Base-by-base conservation (phyloP, 2,888 invertebrate genomes). In the Athalia circularis region DNA sequence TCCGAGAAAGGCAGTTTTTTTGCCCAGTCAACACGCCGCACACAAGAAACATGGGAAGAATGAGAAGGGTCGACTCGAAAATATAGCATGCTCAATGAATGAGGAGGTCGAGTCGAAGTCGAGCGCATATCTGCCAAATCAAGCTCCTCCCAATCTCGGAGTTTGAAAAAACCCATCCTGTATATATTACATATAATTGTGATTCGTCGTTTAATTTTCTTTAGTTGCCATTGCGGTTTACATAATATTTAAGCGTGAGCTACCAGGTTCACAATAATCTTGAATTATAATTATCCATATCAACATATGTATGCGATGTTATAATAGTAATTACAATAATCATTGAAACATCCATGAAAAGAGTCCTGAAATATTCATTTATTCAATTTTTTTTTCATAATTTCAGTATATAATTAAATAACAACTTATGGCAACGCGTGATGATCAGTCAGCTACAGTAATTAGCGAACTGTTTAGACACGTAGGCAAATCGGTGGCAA, bases 371-470 rank as follows among this genome's bases (percentile, higher is more conserved):
- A 29, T 29, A 45, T 68, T 68, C 29, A 62, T 3, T 62, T 62
- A 8, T 62, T 7, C 3, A n/a, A 62, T 3, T 15, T 68, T 54
- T 0, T 67, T 64, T 47, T 65, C 48, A 61, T n/a, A 9, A 3
- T 61, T n/a, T n/a, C 61, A 61, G 13, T 61, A 6, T 7, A 61
- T 61, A n/a, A 61, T 61, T 61, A 61, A 29, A 68, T 54, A 68
- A 68, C 68, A 68, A 52, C 29, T 68, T 29, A 29, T 68, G 48
- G 67, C 67, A 67, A 67, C 67, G n/a, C 67, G 68, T 68, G n/a
- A 43, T 15, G 29, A 29, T 29, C 29, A 68, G 54, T 43, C 52
- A 29, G 43, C 50, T 64, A 62, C 62, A 29, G 62, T 29, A 29
- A 29, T 29, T 29, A 68, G 15, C 29, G 54, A 68, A 54, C n/a